Percentiles rank a stretch among this genome's conserved stretches.
phyloP scores from a whole-genome alignment of 2,888 invertebrate species.

The Drosophila parthenogenetica region DNA sequence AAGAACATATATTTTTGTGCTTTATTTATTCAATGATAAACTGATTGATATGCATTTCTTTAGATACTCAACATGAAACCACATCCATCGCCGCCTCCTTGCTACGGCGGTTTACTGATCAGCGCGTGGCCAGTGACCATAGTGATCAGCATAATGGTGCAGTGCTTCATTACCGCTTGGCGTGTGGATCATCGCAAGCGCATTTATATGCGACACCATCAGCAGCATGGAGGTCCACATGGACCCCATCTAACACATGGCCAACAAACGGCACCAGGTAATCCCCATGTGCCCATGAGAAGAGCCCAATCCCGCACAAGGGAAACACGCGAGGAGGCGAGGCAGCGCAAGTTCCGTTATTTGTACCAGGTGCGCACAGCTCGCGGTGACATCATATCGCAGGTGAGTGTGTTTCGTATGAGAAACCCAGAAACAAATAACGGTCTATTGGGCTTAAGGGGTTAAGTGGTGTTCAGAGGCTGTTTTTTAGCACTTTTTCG shows the following conservation, averaged over 20 bases:
- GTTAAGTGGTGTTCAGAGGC: too few species aligned
- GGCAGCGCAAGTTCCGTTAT: conserved; percentile 94
- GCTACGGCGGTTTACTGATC: conserved; percentile 84
- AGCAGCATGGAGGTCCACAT: conserved; percentile 54
- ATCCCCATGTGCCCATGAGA: conserved; percentile 62
- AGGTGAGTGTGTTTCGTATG: conserved; percentile 86
- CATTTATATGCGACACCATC: conserved; percentile 79
- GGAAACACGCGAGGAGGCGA: conserved; percentile 91
- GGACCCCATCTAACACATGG: conserved; percentile 66
- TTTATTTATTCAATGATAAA: too few species aligned
- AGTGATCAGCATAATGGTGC: conserved; percentile 84
- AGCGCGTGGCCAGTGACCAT: conserved; percentile 84
- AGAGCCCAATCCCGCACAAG: conserved; percentile 87
- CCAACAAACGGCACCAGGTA: conserved; percentile 56
- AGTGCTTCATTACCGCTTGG: conserved; percentile 85
- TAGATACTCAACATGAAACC: conserved; percentile 84
- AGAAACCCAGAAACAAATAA: too few species aligned
- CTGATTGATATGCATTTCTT: neutral
- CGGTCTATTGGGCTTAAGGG: too few species aligned
- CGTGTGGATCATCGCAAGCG: conserved; percentile 85
- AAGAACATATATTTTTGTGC: too few species aligned
- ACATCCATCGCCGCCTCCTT: conserved; percentile 84
- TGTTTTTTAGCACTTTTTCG: too few species aligned
- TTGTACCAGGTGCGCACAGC: conserved; percentile 95
- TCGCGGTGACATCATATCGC: conserved; percentile 95